Percentiles rank a stretch among this genome's conserved stretches.
Evolutionary conservation across 2,797 vertebrate species (phyloP).

Genomic region (Leptodactylus fallax): DNA sequence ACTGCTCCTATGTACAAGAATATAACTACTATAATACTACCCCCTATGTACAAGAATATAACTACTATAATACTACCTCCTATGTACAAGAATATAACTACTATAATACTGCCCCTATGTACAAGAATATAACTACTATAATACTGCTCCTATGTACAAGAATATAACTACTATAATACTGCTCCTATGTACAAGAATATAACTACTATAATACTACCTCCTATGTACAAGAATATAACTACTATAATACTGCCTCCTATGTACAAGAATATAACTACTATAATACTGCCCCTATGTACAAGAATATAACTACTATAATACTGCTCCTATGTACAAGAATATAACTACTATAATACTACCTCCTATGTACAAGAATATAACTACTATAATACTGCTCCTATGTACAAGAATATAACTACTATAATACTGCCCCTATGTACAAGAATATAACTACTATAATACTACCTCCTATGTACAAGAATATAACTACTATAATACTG

Average conservation of each 20-base stretch:
- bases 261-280: constrained; percentile 14
- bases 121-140: constrained; percentile 20
- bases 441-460: constrained; percentile 15
- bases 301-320: constrained; percentile 23
- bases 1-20: neutral
- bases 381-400: constrained; percentile 11
- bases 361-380: constrained; percentile 8
- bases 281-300: neutral
- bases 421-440: constrained; percentile 7
- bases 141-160: constrained; percentile 5
- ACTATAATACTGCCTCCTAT: constrained; percentile 9
- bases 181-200: neutral
- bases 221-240: constrained; percentile 17
- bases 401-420: constrained; percentile 15
- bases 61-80: constrained; percentile 14
- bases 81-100: constrained; percentile 12
- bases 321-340: constrained; percentile 9
- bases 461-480: neutral
- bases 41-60: constrained; percentile 7
- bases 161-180: constrained; percentile 11
- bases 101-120: constrained; percentile 9
- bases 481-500: constrained; percentile 9
- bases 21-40: constrained; percentile 18
- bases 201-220: constrained; percentile 14
- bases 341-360: constrained; percentile 12